Conservation (phyloP, 1,140 invertebrate species). For the Nymphalis io region DNA sequence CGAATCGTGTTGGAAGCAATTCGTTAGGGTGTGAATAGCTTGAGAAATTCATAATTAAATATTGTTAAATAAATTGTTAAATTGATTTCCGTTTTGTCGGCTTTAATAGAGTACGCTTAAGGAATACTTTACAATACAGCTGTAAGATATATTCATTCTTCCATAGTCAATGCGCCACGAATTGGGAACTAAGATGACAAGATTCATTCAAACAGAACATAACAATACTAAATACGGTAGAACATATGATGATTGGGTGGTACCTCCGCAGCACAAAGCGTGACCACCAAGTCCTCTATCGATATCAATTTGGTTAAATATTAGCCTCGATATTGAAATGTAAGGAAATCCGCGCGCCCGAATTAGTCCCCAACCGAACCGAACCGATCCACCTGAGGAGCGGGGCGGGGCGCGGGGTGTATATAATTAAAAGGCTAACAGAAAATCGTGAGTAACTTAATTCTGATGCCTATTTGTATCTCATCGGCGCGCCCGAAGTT, state of each 20-base stretch:
- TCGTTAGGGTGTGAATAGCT: conserved; percentile 41
- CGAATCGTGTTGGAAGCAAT: conserved; percentile 43
- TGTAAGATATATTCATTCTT: too few relatives aligned
- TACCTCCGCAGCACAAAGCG: too few relatives aligned
- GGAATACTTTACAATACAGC: not conserved
- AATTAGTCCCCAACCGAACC: not conserved
- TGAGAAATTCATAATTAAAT: conserved; percentile 33
- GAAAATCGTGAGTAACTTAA: conserved; percentile 65
- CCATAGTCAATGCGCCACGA: too few relatives aligned
- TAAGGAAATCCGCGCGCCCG: too few relatives aligned
- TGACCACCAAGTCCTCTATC: too few relatives aligned
- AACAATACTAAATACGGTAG: too few relatives aligned
- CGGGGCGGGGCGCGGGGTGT: conserved; percentile 33
- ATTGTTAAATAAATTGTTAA: conserved; percentile 21
- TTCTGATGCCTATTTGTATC: conserved; percentile 70
- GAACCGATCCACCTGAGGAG: not conserved
- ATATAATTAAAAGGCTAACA: conserved; percentile 74
- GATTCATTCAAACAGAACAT: too few relatives aligned
- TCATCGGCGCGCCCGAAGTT: conserved; percentile 50
- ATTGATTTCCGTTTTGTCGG: conserved; percentile 13
- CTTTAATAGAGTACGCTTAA: not conserved
- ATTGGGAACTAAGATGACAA: too few relatives aligned
- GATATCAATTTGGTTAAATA: too few relatives aligned
- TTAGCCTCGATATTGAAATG: too few relatives aligned
- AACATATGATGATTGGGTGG: too few relatives aligned